phyloP scores from a whole-genome alignment of 2,888 invertebrate genomes.

The Ceraclea dissimilis region DNA sequence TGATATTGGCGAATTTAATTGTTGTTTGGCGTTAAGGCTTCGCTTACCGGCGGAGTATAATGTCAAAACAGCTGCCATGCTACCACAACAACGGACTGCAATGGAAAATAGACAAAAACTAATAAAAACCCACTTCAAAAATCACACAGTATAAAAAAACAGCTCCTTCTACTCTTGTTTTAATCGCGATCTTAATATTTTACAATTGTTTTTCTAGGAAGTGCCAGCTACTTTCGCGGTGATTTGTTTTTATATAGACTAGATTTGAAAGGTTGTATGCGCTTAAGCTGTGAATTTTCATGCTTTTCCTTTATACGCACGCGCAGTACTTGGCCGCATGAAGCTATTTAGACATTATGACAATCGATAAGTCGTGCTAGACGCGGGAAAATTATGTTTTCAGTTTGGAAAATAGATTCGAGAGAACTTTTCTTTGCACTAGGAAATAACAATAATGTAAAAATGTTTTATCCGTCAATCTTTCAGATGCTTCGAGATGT shows the following conservation, averaged over 20 bases:
- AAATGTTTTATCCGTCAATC: too few relatives aligned
- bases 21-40: background rate
- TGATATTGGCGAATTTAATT: background rate
- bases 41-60: slow-evolving; percentile 9
- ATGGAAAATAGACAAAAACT: background rate
- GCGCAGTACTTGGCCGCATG: slow-evolving; percentile 13
- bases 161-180: background rate
- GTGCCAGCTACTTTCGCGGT: background rate
- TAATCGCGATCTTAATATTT: background rate
- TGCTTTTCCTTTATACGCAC: slow-evolving; percentile 4
- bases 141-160: background rate
- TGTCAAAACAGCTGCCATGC: slow-evolving; percentile 10
- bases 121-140: background rate
- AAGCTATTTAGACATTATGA: slow-evolving; percentile 9
- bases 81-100: background rate
- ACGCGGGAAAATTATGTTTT: slow-evolving; percentile 14
- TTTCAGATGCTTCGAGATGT: too few relatives aligned
- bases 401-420: background rate
- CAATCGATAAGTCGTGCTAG: slow-evolving; percentile 10
- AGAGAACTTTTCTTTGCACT: too few relatives aligned
- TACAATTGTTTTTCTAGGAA: background rate
- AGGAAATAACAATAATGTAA: too few relatives aligned
- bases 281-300: background rate
- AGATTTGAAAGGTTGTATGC: background rate
- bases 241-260: background rate